These are phyloP conservation scores for Pseudomyrmex cubaensis DNA, from an alignment of 1,140 invertebrate species.

Conservation along the genomic window DNA sequence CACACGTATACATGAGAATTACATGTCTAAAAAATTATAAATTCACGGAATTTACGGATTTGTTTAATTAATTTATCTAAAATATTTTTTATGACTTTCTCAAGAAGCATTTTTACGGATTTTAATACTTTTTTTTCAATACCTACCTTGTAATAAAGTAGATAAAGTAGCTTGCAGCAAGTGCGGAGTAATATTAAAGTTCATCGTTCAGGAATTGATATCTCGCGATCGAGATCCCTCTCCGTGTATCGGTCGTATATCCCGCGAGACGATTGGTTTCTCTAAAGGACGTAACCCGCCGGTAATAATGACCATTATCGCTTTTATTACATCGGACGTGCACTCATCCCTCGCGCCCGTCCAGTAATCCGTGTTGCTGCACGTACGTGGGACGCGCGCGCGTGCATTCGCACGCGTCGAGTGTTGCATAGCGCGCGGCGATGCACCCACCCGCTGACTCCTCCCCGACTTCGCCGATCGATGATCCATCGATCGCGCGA, in stretches of 20 bases:
- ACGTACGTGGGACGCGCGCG: constrained; percentile 41
- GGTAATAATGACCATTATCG: constrained; percentile 60
- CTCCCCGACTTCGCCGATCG: constrained; percentile 58
- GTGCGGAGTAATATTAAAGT: not conserved
- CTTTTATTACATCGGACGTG: constrained; percentile 62
- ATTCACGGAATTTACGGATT: too few relatives aligned
- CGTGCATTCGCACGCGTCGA: constrained; percentile 43
- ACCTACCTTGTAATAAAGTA: too few relatives aligned
- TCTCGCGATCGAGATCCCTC: constrained; percentile 17
- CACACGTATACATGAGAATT: too few relatives aligned
- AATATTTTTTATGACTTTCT: too few relatives aligned
- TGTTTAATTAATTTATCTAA: too few relatives aligned
- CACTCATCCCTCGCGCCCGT: constrained; percentile 40
- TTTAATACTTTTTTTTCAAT: too few relatives aligned
- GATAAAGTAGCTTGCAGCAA: not conserved
- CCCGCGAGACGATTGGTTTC: constrained; percentile 5
- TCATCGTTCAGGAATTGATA: not conserved
- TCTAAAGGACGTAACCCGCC: constrained; percentile 30
- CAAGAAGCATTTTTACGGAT: too few relatives aligned
- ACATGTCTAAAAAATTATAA: too few relatives aligned
- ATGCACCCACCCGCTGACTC: constrained; percentile 66
- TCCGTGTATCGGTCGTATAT: not conserved
- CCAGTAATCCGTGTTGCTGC: constrained; percentile 47
- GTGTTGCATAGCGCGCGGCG: constrained; percentile 40
- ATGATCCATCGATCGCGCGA: constrained; percentile 75